Percentiles rank a stretch among this genome's conserved stretches.
Conservation (phyloP, 2,797 vertebrate species). For the Falco columbarius region DNA sequence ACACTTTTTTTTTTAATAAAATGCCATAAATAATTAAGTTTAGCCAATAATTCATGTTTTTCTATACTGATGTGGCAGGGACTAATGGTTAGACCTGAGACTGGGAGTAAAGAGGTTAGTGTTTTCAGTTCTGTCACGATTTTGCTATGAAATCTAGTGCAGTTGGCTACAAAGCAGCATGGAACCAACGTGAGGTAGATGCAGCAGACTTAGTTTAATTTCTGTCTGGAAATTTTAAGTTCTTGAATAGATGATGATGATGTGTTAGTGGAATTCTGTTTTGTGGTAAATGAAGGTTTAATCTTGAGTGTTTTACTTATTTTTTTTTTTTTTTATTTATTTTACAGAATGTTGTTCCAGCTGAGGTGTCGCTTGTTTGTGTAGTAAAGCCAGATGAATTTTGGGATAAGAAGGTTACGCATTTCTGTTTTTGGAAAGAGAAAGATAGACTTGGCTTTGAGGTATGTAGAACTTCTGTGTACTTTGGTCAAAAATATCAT, state of each 20-base stretch:
- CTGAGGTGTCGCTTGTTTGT: conserved; percentile 97
- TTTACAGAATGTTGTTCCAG: conserved; percentile 95
- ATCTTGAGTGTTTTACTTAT: background rate
- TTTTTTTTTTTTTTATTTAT: conserved; percentile 1
- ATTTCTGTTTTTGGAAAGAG: conserved; percentile 99
- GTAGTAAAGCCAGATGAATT: conserved; percentile 99
- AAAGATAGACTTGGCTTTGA: conserved; percentile 98
- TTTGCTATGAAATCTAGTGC: background rate
- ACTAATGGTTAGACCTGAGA: background rate
- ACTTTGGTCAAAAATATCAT: background rate
- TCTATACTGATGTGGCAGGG: background rate
- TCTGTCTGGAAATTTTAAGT: background rate
- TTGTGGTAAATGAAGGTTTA: background rate
- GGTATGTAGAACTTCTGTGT: conserved; percentile 75
- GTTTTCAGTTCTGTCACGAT: background rate
- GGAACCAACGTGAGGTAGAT: background rate
- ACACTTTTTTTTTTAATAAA: background rate
- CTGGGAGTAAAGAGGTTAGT: background rate
- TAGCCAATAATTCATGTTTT: background rate
- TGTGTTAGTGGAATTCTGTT: background rate
- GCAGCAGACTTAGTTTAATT: background rate
- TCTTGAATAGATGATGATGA: background rate
- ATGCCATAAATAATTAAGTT: background rate
- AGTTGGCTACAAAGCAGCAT: background rate
- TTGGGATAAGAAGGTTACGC: conserved; percentile 99